These are phyloP conservation scores for Colletes collaris DNA, from an alignment of 2,888 invertebrate species.

Conservation along the genomic window DNA sequence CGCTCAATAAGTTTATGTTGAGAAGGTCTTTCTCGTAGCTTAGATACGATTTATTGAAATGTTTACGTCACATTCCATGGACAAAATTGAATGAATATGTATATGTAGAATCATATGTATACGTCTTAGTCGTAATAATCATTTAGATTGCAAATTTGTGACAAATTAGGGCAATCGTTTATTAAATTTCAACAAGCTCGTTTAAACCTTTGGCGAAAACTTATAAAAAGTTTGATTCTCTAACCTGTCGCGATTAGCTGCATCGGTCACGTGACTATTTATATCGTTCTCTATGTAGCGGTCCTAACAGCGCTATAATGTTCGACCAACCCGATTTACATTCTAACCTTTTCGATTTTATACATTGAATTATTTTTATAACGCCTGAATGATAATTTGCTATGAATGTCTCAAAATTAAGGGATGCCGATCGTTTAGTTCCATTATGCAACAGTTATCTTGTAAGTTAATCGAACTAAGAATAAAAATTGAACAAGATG, in stretches of 20 bases:
- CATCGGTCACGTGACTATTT: slow-evolving; percentile 9
- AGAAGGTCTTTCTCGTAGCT: slow-evolving; percentile 16
- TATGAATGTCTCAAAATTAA: slow-evolving; percentile 1
- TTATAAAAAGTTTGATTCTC: not conserved
- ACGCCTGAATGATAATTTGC: slow-evolving; percentile 24
- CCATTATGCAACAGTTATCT: slow-evolving; percentile 16
- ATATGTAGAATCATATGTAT: not conserved
- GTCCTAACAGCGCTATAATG: slow-evolving; percentile 11
- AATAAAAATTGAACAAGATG: slow-evolving; percentile 9
- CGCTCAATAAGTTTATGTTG: slow-evolving; percentile 31
- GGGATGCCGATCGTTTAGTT: slow-evolving; percentile 16
- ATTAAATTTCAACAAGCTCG: no score
- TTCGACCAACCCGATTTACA: slow-evolving; percentile 14
- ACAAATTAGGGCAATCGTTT: not conserved
- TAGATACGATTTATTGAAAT: slow-evolving; percentile 1
- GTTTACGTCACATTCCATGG: not conserved
- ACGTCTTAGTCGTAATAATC: slow-evolving; percentile 16
- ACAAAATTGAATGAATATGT: not conserved
- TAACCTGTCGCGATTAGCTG: not conserved
- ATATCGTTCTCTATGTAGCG: slow-evolving; percentile 18
- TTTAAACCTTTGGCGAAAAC: not conserved
- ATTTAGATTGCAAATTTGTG: slow-evolving; percentile 5
- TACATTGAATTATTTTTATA: slow-evolving; percentile 45
- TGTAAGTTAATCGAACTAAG: slow-evolving; percentile 1
- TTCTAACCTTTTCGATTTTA: slow-evolving; percentile 25